These are phyloP conservation scores for Conops quadrifasciatus DNA, from an alignment of 2,888 invertebrate genomes.

Conservation along the genomic window DNA sequence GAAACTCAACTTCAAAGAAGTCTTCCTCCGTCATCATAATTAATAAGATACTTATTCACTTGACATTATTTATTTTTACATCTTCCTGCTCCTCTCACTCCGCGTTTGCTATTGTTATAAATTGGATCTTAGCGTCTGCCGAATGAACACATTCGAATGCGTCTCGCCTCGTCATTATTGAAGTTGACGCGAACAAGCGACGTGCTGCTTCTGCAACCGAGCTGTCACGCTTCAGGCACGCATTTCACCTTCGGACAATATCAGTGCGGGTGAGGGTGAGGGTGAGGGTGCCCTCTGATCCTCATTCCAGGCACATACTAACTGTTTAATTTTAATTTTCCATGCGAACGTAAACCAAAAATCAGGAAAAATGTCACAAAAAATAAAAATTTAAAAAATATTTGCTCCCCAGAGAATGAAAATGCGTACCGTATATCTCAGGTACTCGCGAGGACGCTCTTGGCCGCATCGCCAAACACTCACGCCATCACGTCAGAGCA, in stretches of 20 bases:
- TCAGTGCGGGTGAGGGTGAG: not conserved
- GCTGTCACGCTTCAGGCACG: slow-evolving; percentile 23
- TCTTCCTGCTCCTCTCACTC: not conserved
- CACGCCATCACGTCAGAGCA: slow-evolving; percentile 43
- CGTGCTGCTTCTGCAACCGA: not conserved
- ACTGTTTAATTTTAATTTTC: slow-evolving; percentile 34
- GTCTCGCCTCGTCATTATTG: not conserved
- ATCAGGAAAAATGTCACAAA: slow-evolving; percentile 37
- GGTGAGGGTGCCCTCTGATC: not conserved
- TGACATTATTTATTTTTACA: no score
- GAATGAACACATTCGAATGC: not conserved
- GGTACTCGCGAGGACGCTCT: not conserved
- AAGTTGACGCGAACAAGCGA: slow-evolving; percentile 20
- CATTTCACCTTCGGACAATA: slow-evolving; percentile 6
- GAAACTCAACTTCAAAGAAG: no score
- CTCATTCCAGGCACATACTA: not conserved
- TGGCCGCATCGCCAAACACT: slow-evolving; percentile 26
- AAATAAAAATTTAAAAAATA: slow-evolving; percentile 52
- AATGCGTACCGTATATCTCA: slow-evolving; percentile 28
- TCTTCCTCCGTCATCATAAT: no score
- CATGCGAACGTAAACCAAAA: slow-evolving; percentile 15
- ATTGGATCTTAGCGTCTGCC: no score
- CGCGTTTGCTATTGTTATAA: not conserved
- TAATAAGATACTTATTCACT: not conserved
- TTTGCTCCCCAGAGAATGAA: slow-evolving; percentile 43